Percentiles rank a stretch among this genome's conserved stretches.
Conservation (phyloP, 1,140 invertebrate species). For the Drosophila leontia region DNA sequence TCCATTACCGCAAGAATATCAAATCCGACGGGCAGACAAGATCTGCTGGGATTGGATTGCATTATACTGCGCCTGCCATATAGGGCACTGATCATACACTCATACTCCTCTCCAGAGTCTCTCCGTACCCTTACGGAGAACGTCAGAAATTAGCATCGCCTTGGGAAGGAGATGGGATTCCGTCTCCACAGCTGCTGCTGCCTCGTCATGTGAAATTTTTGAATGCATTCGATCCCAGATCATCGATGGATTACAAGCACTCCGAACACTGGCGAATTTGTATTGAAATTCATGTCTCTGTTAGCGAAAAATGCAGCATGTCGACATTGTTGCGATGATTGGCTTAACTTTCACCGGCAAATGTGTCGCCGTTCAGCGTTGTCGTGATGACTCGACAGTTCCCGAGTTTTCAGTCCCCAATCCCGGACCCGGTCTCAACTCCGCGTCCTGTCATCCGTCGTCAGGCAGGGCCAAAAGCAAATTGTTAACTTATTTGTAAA, state of each 20-base stretch:
- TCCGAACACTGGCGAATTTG: constrained; percentile 36
- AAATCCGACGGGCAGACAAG: constrained; percentile 17
- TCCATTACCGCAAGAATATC: constrained; percentile 51
- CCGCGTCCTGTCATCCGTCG: constrained; percentile 42
- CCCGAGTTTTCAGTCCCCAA: background rate
- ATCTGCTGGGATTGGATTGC: constrained; percentile 20
- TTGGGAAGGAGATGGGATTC: constrained; percentile 24
- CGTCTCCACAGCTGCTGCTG: constrained; percentile 12
- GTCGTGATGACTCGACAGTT: constrained; percentile 49
- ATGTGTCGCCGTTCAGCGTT: constrained; percentile 41
- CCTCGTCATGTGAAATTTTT: constrained; percentile 51
- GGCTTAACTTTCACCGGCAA: constrained; percentile 75
- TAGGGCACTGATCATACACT: constrained; percentile 43
- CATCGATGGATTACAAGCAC: constrained; percentile 49
- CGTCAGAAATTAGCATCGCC: constrained; percentile 51
- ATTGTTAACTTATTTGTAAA: constrained; percentile 82
- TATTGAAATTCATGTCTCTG: constrained; percentile 79
- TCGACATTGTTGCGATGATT: constrained; percentile 71
- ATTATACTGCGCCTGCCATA: constrained; percentile 44
- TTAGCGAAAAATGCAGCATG: constrained; percentile 60
- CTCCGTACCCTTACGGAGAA: constrained; percentile 39
- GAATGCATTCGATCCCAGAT: constrained; percentile 49
- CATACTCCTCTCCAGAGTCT: background rate
- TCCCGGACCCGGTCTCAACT: constrained; percentile 5
- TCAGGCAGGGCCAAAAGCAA: constrained; percentile 73